phyloP scores from a whole-genome alignment of 2,888 invertebrate species.

The Homarus gammarus region DNA sequence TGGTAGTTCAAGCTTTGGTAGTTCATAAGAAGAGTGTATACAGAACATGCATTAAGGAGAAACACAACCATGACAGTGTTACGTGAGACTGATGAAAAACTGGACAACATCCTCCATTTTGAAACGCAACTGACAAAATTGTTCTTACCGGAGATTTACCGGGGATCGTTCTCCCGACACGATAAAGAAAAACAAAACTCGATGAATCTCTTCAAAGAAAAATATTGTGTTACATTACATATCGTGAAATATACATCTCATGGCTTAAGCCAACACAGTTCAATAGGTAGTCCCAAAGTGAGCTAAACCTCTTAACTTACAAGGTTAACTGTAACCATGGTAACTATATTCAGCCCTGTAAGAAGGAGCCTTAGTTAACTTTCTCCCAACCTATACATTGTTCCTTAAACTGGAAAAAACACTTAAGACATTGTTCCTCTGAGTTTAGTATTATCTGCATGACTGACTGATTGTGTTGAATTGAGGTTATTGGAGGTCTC shows the following conservation, averaged over 20 bases:
- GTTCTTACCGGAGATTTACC: not conserved
- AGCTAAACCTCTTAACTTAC: slow-evolving; percentile 13
- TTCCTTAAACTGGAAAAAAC: slow-evolving; percentile 61
- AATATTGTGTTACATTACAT: slow-evolving; percentile 31
- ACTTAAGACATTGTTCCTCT: slow-evolving; percentile 42
- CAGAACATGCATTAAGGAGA: slow-evolving; percentile 9
- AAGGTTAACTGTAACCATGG: slow-evolving; percentile 8
- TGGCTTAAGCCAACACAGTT: slow-evolving; percentile 59
- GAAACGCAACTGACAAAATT: slow-evolving; percentile 37
- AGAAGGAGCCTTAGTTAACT: slow-evolving; percentile 23
- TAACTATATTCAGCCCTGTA: slow-evolving; percentile 17
- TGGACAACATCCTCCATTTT: slow-evolving; percentile 63
- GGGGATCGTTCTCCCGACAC: not conserved
- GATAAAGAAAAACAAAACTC: not conserved
- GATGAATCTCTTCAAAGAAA: not conserved
- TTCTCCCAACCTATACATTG: slow-evolving; percentile 52
- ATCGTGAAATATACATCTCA: slow-evolving; percentile 68
- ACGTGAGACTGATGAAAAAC: slow-evolving; percentile 43
- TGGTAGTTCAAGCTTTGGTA: slow-evolving; percentile 27
- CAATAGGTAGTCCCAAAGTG: slow-evolving; percentile 47
- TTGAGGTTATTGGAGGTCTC: slow-evolving; percentile 52
- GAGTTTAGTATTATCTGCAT: slow-evolving; percentile 30
- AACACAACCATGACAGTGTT: slow-evolving; percentile 3
- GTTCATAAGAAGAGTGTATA: slow-evolving; percentile 11
- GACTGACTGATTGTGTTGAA: slow-evolving; percentile 55